Evolutionary conservation across 2,888 invertebrate genomes (phyloP).

Genomic region (Coronaproctus castanopsis): DNA sequence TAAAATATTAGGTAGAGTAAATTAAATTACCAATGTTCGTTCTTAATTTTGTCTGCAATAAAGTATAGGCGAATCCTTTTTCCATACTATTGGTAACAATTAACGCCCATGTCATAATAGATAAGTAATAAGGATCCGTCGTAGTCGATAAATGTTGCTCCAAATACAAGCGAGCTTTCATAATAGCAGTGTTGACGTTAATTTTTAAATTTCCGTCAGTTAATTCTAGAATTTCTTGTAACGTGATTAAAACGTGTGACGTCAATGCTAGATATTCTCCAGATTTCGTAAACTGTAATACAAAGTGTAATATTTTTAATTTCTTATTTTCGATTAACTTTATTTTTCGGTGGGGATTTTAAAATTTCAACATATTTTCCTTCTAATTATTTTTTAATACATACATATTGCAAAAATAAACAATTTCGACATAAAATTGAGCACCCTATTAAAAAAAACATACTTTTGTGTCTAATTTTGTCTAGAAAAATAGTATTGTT

Average conservation of each 20-base stretch:
- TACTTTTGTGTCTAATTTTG: no score
- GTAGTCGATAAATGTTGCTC: constrained; percentile 24
- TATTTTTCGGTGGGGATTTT: no score
- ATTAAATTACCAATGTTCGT: constrained; percentile 15
- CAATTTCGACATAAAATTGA: no score
- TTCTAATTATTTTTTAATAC: no score
- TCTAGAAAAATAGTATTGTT: no score
- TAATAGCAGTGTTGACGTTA: constrained; percentile 23
- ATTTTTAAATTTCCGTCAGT: constrained; percentile 24
- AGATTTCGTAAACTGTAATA: not conserved
- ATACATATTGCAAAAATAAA: no score
- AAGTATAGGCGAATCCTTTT: constrained; percentile 25
- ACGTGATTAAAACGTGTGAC: constrained; percentile 32
- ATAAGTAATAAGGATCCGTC: constrained; percentile 29
- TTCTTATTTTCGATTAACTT: no score
- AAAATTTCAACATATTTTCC: no score
- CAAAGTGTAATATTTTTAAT: no score
- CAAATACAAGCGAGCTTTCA: constrained; percentile 24
- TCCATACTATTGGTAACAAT: constrained; percentile 26
- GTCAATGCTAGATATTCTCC: constrained; percentile 22
- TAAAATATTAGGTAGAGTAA: no score
- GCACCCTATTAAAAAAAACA: no score
- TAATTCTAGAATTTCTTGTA: constrained; percentile 25
- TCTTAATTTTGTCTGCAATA: constrained; percentile 18
- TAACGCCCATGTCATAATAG: constrained; percentile 32